phyloP scores from a whole-genome alignment of 2,888 invertebrate genomes.

The Tenthredo notha region DNA sequence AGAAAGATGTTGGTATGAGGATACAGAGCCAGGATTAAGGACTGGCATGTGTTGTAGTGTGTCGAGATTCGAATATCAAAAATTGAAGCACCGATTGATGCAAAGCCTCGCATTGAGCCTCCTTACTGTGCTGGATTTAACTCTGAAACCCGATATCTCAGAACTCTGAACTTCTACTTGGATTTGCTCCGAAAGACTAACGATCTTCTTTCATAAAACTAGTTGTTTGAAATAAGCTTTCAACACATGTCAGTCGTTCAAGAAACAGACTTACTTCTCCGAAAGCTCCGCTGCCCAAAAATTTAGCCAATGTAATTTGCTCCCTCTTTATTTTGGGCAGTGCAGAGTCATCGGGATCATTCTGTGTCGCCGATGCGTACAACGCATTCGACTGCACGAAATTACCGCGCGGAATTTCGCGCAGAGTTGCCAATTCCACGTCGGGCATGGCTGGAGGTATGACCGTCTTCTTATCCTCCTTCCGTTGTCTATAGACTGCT shows the following conservation, averaged over 20 bases:
- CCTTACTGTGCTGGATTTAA: no score
- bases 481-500: conserved; percentile 83
- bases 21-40: no score
- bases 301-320: conserved; percentile 92
- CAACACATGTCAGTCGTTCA: background rate
- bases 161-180: no score
- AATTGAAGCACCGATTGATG: no score
- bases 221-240: no score
- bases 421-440: conserved; percentile 91
- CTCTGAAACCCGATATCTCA: no score
- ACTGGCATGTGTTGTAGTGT: no score
- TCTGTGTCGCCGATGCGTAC: conserved; percentile 84
- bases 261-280: conserved; percentile 85
- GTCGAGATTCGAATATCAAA: no score
- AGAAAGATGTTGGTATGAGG: background rate
- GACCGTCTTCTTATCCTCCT: conserved; percentile 86
- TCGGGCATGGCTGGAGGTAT: conserved; percentile 84
- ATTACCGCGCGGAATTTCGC: conserved; percentile 88
- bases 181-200: no score
- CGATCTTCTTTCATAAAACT: no score
- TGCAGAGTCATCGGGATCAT: conserved; percentile 88
- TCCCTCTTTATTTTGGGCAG: conserved; percentile 93
- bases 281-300: conserved; percentile 97
- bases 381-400: conserved; percentile 92
- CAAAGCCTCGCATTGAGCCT: no score